phyloP scores from a whole-genome alignment of 2,113 vertebrate genomes.

The Nesogale talazaci region DNA sequence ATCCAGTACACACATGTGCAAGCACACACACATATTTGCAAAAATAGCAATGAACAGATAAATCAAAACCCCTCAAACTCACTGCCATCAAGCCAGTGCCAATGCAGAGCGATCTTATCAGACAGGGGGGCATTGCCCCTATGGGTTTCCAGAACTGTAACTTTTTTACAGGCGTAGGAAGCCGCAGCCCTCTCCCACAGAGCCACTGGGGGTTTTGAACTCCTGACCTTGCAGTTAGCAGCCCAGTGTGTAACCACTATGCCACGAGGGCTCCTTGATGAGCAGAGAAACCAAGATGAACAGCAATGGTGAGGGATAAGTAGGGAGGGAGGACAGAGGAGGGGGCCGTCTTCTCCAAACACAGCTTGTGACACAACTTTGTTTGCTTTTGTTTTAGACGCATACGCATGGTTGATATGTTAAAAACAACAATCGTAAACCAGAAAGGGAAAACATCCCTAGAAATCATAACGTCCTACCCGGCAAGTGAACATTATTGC shows the following conservation, averaged over 20 bases:
- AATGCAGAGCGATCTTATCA: no score
- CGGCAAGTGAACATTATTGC: neutral
- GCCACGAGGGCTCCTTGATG: neutral
- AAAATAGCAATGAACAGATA: neutral
- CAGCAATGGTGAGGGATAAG: neutral
- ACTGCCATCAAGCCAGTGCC: no score
- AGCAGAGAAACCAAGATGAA: neutral
- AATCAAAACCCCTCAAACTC: neutral
- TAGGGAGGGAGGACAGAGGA: neutral
- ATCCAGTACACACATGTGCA: no score
- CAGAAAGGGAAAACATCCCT: neutral
- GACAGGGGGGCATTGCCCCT: no score
- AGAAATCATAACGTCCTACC: neutral
- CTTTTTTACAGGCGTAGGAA: no score
- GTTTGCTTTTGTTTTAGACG: neutral
- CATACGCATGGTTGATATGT: neutral
- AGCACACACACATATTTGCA: neutral
- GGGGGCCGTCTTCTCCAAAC: neutral
- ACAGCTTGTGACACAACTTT: neutral
- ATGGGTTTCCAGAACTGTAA: no score
- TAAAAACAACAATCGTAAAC: constrained; percentile 29
- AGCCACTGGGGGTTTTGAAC: no score
- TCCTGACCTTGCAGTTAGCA: no score
- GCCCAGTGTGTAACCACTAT: no score
- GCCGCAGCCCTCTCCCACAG: no score